These are phyloP conservation scores for Drosophila varians DNA, from an alignment of 1,140 invertebrate species.

Conservation along the genomic window DNA sequence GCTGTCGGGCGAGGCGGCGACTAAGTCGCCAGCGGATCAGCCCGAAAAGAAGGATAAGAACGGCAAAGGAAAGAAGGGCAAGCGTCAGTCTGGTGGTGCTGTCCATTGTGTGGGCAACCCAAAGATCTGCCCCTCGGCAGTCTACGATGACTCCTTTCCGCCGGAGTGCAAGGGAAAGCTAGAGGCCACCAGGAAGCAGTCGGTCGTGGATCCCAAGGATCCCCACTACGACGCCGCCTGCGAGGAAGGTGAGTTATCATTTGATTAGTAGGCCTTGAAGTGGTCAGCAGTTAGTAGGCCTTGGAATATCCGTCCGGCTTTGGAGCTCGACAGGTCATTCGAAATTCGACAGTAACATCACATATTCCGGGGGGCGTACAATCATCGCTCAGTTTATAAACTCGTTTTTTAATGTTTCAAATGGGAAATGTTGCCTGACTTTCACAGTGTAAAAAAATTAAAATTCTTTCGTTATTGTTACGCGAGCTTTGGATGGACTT, in stretches of 20 bases:
- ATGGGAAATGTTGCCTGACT: constrained; percentile 38
- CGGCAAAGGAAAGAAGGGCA: constrained; percentile 27
- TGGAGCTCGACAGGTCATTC: neutral
- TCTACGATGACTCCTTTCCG: neutral
- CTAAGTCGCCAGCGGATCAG: neutral
- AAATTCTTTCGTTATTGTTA: constrained; percentile 40
- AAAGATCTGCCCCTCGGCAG: neutral
- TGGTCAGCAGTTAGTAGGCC: constrained; percentile 5
- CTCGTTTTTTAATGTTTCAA: constrained; percentile 8
- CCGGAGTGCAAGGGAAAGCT: neutral
- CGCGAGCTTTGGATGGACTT: constrained; percentile 13
- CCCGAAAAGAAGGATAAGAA: constrained; percentile 19
- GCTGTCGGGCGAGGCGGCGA: neutral
- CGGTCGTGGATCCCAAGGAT: neutral
- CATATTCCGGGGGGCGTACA: constrained; percentile 28
- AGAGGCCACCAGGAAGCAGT: constrained; percentile 2
- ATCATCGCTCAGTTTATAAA: neutral
- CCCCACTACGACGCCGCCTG: constrained; percentile 43
- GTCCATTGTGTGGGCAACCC: neutral
- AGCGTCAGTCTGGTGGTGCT: constrained; percentile 49
- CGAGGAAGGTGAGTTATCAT: constrained; percentile 6
- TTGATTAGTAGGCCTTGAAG: neutral
- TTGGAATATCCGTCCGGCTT: neutral
- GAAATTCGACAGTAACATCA: constrained; percentile 24
- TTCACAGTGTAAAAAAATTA: constrained; percentile 34